Evolutionary conservation across 2,797 vertebrate species (phyloP).

Genomic region (Diceros bicornis): DNA sequence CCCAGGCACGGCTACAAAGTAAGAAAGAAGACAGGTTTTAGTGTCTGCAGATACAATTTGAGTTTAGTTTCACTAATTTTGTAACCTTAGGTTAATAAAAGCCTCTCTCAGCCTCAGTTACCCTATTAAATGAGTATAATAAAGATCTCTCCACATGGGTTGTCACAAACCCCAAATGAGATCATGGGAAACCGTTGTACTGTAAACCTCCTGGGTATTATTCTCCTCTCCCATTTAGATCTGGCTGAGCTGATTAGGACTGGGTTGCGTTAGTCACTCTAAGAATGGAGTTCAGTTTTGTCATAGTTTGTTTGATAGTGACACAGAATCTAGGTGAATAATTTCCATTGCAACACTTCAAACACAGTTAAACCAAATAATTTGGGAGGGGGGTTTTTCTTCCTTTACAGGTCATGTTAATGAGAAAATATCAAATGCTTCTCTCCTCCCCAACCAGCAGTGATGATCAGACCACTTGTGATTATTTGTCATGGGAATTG

Average conservation of each 20-base stretch:
- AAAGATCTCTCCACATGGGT: background rate
- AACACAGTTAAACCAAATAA: background rate
- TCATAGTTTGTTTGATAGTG: background rate
- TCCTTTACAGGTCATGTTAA: background rate
- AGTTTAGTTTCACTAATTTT: background rate
- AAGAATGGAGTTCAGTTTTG: background rate
- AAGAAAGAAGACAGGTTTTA: background rate
- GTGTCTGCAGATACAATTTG: background rate
- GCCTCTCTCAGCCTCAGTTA: background rate
- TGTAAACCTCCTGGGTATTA: background rate
- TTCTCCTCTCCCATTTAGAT: background rate
- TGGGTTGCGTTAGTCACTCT: background rate
- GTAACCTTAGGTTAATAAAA: background rate
- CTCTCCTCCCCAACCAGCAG: background rate
- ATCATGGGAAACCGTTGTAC: background rate
- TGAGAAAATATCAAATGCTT: background rate
- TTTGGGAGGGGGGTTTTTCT: background rate
- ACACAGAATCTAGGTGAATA: background rate
- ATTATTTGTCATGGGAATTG: background rate
- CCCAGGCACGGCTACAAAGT: background rate
- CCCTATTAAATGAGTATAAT: background rate
- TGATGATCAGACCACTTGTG: background rate
- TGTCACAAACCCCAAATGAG: background rate
- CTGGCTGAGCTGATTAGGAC: background rate
- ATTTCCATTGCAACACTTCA: background rate